A percentile compares a stretch with the other conserved stretches of the same genome.
These are phyloP conservation scores for Mesorhabditis spiculigera DNA, from an alignment of 2,888 invertebrate species.

Conservation along the genomic window DNA sequence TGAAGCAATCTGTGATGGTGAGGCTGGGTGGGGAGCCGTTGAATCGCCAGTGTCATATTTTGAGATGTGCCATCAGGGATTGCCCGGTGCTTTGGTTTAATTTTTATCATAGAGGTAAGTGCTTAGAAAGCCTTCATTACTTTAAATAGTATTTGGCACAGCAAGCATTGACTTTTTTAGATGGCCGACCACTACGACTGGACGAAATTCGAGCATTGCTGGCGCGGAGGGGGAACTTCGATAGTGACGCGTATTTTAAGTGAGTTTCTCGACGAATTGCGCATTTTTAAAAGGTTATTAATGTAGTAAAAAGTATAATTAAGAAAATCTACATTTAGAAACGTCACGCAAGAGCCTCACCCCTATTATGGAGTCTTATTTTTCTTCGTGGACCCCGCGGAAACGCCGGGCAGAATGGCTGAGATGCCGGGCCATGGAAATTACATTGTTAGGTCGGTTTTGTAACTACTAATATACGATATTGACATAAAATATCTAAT, in stretches of 20 bases:
- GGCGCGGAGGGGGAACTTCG: neutral
- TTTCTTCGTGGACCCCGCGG: neutral
- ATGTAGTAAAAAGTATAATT: neutral
- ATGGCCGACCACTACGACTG: conserved; percentile 1
- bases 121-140: neutral
- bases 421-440: neutral
- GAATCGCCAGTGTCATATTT: neutral
- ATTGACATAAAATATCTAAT: neutral
- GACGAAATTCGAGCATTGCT: neutral
- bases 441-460: neutral
- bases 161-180: neutral
- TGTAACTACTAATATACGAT: neutral
- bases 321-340: neutral
- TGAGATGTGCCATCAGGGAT: neutral
- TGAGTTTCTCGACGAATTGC: neutral
- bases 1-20: neutral
- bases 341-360: neutral
- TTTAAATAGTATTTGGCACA: no score
- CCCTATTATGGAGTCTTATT: conserved; percentile 1
- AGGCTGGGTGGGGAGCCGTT: neutral
- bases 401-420: neutral
- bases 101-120: neutral
- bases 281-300: neutral
- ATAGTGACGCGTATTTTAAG: no score
- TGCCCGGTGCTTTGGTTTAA: neutral